Percentiles rank a stretch among this genome's conserved stretches.
Conservation (phyloP, 2,888 invertebrate genomes). For the Cataglyphis altisquamis region DNA sequence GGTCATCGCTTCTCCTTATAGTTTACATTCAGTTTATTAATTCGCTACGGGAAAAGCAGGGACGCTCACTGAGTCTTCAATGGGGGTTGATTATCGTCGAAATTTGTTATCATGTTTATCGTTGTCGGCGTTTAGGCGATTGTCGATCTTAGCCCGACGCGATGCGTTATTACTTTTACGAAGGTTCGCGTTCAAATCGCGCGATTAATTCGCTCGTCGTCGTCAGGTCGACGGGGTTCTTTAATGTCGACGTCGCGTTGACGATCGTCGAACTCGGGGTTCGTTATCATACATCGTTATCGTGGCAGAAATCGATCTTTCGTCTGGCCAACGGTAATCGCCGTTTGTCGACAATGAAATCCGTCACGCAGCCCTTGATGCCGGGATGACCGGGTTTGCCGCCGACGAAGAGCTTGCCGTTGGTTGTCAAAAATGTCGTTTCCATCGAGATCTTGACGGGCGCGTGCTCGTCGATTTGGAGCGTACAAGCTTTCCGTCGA, state of each 20-base stretch:
- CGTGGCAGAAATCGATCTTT: slow-evolving; percentile 84
- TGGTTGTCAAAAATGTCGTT: slow-evolving; percentile 81
- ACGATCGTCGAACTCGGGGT: slow-evolving; percentile 66
- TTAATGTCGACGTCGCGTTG: slow-evolving; percentile 63
- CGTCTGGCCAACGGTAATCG: slow-evolving; percentile 82
- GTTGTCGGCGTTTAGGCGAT: slow-evolving; percentile 24
- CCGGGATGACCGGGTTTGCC: slow-evolving; percentile 84
- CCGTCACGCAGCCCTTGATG: slow-evolving; percentile 83
- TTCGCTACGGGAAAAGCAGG: slow-evolving; percentile 22
- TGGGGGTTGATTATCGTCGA: slow-evolving; percentile 20
- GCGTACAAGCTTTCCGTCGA: slow-evolving; percentile 79
- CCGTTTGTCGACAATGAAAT: slow-evolving; percentile 84
- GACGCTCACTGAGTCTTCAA: neutral
- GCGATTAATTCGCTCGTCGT: slow-evolving; percentile 65
- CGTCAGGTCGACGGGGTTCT: slow-evolving; percentile 60
- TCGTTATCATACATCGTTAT: slow-evolving; percentile 85
- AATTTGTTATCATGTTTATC: slow-evolving; percentile 3
- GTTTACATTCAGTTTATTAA: slow-evolving; percentile 13
- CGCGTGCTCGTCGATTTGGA: slow-evolving; percentile 82
- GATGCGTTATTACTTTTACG: neutral
- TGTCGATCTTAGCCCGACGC: slow-evolving; percentile 29
- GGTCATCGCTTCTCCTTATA: slow-evolving; percentile 22
- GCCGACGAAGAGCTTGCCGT: slow-evolving; percentile 84
- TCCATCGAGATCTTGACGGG: slow-evolving; percentile 80
- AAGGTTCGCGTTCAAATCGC: slow-evolving; percentile 44